Evolutionary conservation across 2,113 vertebrate species (phyloP).

Genomic region (Madoqua kirkii): DNA sequence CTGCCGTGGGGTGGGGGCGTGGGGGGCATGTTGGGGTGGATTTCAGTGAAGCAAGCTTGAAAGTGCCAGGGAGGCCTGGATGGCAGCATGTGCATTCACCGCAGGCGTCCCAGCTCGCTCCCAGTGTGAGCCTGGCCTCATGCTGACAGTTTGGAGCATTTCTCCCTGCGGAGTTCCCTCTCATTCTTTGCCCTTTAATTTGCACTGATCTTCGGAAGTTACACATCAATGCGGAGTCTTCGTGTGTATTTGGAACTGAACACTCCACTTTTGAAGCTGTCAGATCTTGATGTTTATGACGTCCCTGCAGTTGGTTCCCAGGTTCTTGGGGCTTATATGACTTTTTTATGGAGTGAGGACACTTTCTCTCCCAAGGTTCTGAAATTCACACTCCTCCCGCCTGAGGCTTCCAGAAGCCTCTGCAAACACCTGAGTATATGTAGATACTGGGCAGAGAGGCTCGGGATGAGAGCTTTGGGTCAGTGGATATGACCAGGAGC

Average conservation of each 20-base stretch:
- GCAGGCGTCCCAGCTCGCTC: accelerated
- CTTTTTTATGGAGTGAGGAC: background rate
- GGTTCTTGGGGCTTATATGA: background rate
- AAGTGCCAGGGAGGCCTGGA: background rate
- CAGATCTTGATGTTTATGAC: background rate
- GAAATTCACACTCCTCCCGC: background rate
- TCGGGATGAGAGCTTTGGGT: background rate
- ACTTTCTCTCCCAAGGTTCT: background rate
- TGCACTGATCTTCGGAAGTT: background rate
- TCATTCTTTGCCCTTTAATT: background rate
- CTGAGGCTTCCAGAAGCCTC: background rate
- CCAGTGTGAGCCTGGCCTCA: accelerated
- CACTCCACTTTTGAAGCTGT: background rate
- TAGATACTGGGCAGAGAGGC: background rate
- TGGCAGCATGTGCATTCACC: background rate
- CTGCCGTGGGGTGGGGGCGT: accelerated
- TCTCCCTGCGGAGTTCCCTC: background rate
- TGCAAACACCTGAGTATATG: background rate
- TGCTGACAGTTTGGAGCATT: background rate
- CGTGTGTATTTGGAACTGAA: background rate
- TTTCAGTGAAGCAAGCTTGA: background rate
- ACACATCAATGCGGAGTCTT: background rate
- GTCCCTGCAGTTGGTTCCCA: background rate
- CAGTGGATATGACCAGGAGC: background rate
- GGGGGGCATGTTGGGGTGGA: background rate